Percentiles rank a stretch among this genome's conserved stretches.
Evolutionary conservation across 2,888 invertebrate species (phyloP).

Genomic region (Polydrusus cervinus): DNA sequence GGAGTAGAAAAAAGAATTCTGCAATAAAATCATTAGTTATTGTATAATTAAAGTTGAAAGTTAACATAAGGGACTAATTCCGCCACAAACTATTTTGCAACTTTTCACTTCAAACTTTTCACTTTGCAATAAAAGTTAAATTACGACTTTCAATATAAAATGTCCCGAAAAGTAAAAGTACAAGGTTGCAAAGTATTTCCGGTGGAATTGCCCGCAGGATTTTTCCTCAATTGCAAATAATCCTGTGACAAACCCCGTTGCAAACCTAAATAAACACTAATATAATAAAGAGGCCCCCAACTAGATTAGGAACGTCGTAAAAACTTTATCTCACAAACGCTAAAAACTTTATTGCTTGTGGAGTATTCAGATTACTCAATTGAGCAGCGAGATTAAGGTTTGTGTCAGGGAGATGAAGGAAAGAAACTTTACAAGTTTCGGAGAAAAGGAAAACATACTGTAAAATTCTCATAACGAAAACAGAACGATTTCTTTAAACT

Average conservation of each 20-base stretch:
- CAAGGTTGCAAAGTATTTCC: no score
- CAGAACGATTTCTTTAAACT: no score
- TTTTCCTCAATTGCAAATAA: not conserved
- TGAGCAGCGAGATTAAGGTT: not conserved
- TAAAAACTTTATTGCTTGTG: constrained; percentile 23
- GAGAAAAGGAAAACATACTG: not conserved
- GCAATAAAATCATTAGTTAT: no score
- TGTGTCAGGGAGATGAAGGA: not conserved
- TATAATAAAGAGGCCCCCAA: constrained; percentile 1
- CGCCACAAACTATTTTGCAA: no score
- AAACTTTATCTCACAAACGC: constrained; percentile 18
- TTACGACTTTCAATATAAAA: no score
- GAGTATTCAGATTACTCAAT: constrained; percentile 19
- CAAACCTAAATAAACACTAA: constrained; percentile 6
- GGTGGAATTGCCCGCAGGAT: not conserved
- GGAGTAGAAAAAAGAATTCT: no score
- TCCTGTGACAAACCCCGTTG: not conserved
- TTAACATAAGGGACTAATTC: no score
- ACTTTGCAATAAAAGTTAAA: no score
- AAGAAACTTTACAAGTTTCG: not conserved
- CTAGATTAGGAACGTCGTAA: constrained; percentile 6
- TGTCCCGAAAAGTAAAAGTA: no score
- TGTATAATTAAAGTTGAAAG: no score
- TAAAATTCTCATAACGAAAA: not conserved
- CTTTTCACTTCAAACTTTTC: no score